A percentile compares a stretch with the other conserved stretches of the same genome.
Evolutionary conservation across 2,888 invertebrate species (phyloP).

Genomic region (Meloe dianella): DNA sequence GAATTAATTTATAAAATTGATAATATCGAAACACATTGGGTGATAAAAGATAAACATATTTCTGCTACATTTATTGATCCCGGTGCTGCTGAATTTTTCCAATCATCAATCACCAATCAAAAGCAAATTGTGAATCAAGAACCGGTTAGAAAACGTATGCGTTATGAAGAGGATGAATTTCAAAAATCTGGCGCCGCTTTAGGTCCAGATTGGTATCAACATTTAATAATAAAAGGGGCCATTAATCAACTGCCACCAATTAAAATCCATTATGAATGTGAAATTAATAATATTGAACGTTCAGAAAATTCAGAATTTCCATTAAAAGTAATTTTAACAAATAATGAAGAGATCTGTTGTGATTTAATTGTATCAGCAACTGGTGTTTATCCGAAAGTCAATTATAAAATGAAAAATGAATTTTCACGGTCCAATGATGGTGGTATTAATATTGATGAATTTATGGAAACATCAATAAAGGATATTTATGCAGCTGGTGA

Average conservation of each 20-base stretch:
- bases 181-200: constrained; percentile 82
- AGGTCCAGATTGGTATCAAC: constrained; percentile 95
- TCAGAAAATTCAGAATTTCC: constrained; percentile 65
- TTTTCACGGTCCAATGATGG: constrained; percentile 71
- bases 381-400: constrained; percentile 79
- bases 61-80: constrained; percentile 94
- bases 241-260: constrained; percentile 53
- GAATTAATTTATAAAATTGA: constrained; percentile 90
- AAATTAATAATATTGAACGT: constrained; percentile 61
- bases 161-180: constrained; percentile 68
- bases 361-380: constrained; percentile 96
- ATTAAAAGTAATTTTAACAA: constrained; percentile 75
- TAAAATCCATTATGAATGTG: constrained; percentile 68
- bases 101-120: constrained; percentile 59
- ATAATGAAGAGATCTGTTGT: constrained; percentile 74
- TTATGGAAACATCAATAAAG: constrained; percentile 78
- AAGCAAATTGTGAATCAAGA: constrained; percentile 24
- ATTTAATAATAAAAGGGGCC: constrained; percentile 66
- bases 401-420: constrained; percentile 63
- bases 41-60: constrained; percentile 90
- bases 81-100: constrained; percentile 94
- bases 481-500: constrained; percentile 96
- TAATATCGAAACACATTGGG: constrained; percentile 89
- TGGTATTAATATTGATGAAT: constrained; percentile 85
- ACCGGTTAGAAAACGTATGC: constrained; percentile 64